Conservation (phyloP, 2,888 invertebrate species). For the Hyles lineata region DNA sequence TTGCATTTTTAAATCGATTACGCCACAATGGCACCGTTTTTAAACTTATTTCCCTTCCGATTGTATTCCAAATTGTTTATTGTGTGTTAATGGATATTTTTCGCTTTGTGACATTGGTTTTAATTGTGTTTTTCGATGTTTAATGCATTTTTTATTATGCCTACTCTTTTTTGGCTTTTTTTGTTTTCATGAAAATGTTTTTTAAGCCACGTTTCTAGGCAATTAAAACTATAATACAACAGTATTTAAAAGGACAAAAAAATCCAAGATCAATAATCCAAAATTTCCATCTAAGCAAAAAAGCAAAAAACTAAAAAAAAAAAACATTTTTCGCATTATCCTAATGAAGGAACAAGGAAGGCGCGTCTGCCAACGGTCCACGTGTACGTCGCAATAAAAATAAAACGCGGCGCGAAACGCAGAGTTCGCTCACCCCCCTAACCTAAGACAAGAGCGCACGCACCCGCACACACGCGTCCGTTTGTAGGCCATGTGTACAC, state of each 20-base stretch:
- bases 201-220: not conserved
- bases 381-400: constrained; percentile 82
- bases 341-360: constrained; percentile 65
- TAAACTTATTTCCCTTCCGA: constrained; percentile 60
- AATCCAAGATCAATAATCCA: too few species aligned
- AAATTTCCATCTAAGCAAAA: too few species aligned
- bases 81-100: constrained; percentile 65
- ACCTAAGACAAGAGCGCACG: constrained; percentile 84
- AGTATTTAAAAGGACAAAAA: too few species aligned
- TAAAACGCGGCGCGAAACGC: constrained; percentile 65
- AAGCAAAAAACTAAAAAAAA: too few species aligned
- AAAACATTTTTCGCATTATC: constrained; percentile 33
- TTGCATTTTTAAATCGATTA: constrained; percentile 78
- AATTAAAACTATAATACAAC: too few species aligned
- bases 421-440: constrained; percentile 84
- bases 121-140: constrained; percentile 29
- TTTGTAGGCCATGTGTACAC: constrained; percentile 58
- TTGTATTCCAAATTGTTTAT: constrained; percentile 62
- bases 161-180: not conserved
- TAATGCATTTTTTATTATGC: not conserved
- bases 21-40: constrained; percentile 66
- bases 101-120: constrained; percentile 40
- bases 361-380: constrained; percentile 65
- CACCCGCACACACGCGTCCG: constrained; percentile 63
- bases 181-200: constrained; percentile 19